These are phyloP conservation scores for Eulemur macaco DNA, from an alignment of 2,113 vertebrate genomes.

Conservation along the genomic window DNA sequence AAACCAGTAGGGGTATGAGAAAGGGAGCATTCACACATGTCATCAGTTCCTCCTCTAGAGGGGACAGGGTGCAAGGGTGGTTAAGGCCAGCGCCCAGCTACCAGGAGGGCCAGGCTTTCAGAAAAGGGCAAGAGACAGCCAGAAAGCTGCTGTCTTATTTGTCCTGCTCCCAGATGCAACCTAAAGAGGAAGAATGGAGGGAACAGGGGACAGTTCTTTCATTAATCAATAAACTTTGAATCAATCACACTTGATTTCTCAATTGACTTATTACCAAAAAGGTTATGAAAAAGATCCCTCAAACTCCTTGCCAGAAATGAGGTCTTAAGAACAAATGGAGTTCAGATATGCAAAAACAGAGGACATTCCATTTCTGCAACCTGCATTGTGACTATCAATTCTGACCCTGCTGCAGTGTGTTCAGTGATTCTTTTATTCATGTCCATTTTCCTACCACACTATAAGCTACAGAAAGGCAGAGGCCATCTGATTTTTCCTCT, in stretches of 20 bases:
- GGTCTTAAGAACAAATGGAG: background rate
- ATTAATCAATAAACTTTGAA: background rate
- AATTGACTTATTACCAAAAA: conserved; percentile 15
- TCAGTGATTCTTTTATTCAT: background rate
- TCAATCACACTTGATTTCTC: conserved; percentile 13
- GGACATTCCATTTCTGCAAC: background rate
- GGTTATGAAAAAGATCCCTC: background rate
- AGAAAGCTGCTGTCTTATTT: background rate
- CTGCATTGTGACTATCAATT: background rate
- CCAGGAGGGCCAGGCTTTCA: background rate
- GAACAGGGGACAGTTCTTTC: background rate
- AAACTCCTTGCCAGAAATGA: background rate
- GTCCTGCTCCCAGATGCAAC: background rate
- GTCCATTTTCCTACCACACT: background rate
- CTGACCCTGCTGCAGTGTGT: background rate
- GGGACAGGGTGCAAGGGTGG: background rate
- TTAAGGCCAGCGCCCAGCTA: background rate
- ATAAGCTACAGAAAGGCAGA: background rate
- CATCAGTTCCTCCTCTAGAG: background rate
- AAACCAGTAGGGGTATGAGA: background rate
- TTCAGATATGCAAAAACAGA: background rate
- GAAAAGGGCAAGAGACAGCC: background rate
- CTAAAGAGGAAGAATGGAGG: background rate
- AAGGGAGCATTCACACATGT: background rate
- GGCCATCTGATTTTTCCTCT: background rate